Percentiles rank a stretch among this genome's conserved stretches.
These are phyloP conservation scores for Geotrupes spiniger DNA, from an alignment of 2,888 invertebrate species.

Conservation along the genomic window DNA sequence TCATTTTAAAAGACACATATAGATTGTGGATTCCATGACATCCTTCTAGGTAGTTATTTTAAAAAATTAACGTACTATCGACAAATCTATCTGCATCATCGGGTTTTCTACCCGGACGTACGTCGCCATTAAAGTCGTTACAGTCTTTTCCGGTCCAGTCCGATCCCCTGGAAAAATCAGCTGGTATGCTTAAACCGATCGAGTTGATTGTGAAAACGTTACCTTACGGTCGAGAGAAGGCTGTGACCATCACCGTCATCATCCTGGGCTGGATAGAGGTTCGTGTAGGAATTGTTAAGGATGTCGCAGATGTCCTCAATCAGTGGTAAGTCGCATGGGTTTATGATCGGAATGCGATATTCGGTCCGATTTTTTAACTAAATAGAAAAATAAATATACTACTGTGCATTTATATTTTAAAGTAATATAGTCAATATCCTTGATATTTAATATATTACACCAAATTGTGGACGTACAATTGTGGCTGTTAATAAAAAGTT, in stretches of 20 bases:
- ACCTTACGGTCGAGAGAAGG: conserved; percentile 33
- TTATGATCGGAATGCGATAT: conserved; percentile 6
- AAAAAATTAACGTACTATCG: conserved; percentile 31
- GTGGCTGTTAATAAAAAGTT: too few relatives aligned
- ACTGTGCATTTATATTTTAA: too few relatives aligned
- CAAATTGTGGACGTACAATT: too few relatives aligned
- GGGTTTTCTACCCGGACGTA: conserved; percentile 38
- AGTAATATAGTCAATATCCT: too few relatives aligned
- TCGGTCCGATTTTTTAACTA: not conserved
- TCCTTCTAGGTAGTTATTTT: not conserved
- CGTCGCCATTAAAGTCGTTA: conserved; percentile 31
- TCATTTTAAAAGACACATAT: too few relatives aligned
- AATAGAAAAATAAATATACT: not conserved
- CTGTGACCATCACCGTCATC: conserved; percentile 40
- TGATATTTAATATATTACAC: too few relatives aligned
- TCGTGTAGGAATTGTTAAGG: conserved; percentile 33
- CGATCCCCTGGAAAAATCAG: conserved; percentile 32
- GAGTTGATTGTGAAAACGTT: not conserved
- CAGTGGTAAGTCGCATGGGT: conserved; percentile 37
- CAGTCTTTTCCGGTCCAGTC: conserved; percentile 44
- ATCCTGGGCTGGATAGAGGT: conserved; percentile 37
- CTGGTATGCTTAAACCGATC: not conserved
- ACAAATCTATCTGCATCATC: conserved; percentile 27
- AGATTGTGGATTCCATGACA: not conserved
- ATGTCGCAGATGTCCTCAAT: conserved; percentile 37